Conservation (phyloP, 2,888 invertebrate species). For the Drosophila ezoana region DNA sequence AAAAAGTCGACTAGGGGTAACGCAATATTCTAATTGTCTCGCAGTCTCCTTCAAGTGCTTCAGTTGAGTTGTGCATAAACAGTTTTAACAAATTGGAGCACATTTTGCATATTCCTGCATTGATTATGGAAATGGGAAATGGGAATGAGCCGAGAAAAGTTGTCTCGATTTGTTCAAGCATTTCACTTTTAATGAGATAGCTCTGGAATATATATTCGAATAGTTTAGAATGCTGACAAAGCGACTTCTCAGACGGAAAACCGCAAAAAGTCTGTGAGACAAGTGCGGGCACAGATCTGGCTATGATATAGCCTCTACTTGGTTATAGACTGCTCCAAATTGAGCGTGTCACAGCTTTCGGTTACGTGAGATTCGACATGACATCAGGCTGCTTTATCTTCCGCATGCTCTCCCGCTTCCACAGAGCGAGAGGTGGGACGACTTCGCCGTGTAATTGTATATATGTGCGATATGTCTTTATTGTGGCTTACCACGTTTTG, state of each 20-base stretch:
- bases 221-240: neutral
- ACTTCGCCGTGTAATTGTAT: constrained; percentile 36
- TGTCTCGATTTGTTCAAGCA: neutral
- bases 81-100: constrained; percentile 2
- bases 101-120: neutral
- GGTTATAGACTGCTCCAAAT: constrained; percentile 5
- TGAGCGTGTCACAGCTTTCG: constrained; percentile 19
- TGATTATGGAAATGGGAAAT: constrained; percentile 25
- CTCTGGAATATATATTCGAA: neutral
- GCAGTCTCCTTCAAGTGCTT: neutral
- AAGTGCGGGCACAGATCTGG: neutral
- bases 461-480: constrained; percentile 50
- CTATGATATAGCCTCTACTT: constrained; percentile 8
- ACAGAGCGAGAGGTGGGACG: neutral
- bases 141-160: neutral
- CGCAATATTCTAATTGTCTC: constrained; percentile 3
- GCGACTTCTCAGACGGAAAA: neutral
- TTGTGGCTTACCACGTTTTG: constrained; percentile 78
- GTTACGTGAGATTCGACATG: constrained; percentile 44
- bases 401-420: constrained; percentile 32
- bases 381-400: constrained; percentile 38
- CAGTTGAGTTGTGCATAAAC: constrained; percentile 1
- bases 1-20: neutral
- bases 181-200: constrained; percentile 6
- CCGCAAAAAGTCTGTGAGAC: constrained; percentile 13